A percentile compares a stretch with the other conserved stretches of the same genome.
Conservation (phyloP, 2,113 vertebrate genomes). For the Hucho hucho region DNA sequence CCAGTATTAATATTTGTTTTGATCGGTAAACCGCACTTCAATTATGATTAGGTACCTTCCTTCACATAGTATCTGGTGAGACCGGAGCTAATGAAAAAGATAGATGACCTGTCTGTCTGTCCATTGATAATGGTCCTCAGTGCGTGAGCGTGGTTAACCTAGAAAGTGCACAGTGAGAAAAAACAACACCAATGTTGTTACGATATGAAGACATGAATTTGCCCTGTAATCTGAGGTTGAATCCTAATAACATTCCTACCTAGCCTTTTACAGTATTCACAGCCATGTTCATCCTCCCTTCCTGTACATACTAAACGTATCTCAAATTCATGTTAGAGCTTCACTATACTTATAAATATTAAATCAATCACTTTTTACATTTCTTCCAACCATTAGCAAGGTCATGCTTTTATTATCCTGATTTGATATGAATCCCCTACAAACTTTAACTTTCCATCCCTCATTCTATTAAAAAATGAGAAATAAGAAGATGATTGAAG, state of each 20-base stretch:
- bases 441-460: not conserved
- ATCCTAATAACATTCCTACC: not conserved
- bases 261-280: slow-evolving; percentile 22
- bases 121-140: no score
- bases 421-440: not conserved
- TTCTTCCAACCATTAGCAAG: slow-evolving; percentile 34
- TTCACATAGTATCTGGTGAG: no score
- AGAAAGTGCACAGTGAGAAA: no score
- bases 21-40: no score
- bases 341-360: slow-evolving; percentile 33
- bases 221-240: not conserved
- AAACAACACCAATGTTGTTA: no score
- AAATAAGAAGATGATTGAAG: slow-evolving; percentile 35
- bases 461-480: slow-evolving; percentile 16
- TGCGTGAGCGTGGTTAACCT: no score
- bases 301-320: not conserved
- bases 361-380: slow-evolving; percentile 19
- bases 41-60: no score
- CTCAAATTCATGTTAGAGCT: slow-evolving; percentile 24
- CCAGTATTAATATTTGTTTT: no score
- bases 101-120: no score
- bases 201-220: not conserved
- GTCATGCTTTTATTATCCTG: not conserved
- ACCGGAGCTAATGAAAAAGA: no score
- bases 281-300: slow-evolving; percentile 34